These are phyloP conservation scores for Apodemia mormo DNA, from an alignment of 2,888 invertebrate species.

Conservation along the genomic window DNA sequence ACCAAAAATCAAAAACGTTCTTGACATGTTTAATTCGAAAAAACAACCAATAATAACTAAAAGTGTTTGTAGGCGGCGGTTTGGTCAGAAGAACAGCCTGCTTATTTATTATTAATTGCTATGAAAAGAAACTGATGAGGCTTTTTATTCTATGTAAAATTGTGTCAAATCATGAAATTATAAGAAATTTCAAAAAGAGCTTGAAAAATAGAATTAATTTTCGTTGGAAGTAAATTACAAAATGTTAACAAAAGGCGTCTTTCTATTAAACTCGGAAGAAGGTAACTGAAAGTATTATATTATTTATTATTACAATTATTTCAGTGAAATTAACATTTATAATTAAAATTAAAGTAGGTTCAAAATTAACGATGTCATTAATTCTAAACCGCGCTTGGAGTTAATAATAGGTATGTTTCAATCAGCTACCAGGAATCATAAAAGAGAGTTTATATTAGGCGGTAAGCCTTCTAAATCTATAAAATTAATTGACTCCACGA, in stretches of 20 bases:
- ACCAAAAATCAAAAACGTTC: too few species aligned
- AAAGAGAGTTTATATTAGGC: background rate
- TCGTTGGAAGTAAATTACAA: background rate
- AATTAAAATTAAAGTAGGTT: slow-evolving; percentile 16
- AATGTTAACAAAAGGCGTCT: background rate
- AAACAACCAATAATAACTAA: background rate
- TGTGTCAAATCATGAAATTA: background rate
- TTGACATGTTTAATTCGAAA: too few species aligned
- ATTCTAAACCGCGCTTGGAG: slow-evolving; percentile 26
- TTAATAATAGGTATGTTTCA: slow-evolving; percentile 33
- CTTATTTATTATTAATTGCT: background rate
- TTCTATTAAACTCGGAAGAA: background rate
- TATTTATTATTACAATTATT: background rate
- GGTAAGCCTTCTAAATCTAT: too few species aligned
- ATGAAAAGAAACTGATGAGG: background rate
- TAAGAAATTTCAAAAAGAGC: too few species aligned
- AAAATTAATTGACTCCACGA: too few species aligned
- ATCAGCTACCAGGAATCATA: slow-evolving; percentile 25
- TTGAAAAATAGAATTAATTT: background rate
- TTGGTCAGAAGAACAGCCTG: background rate
- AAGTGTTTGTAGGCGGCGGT: background rate
- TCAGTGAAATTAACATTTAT: background rate
- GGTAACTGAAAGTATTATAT: slow-evolving; percentile 1
- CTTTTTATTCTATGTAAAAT: background rate
- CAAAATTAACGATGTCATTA: slow-evolving; percentile 31